Evolutionary conservation across 30 jellyfish, hydroid and myxozoan species (phyloP), one percentile per base, ranked within the genome.

Genomic region (Aurelia aurita): DNA sequence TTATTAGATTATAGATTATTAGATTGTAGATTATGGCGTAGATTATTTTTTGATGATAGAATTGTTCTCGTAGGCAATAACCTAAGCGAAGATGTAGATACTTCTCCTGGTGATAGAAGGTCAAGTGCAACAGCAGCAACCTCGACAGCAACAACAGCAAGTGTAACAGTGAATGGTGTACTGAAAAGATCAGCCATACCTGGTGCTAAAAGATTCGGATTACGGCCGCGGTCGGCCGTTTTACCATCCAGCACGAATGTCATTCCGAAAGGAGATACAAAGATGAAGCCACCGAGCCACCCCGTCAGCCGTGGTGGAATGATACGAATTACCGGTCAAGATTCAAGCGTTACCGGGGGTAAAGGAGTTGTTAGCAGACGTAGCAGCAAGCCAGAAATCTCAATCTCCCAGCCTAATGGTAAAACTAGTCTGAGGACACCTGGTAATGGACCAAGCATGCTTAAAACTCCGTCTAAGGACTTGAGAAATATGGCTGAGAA

Each of bases 401-500:
- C 87, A 7, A 29, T 49, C 21, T 61, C 70, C n/a, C 58, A 57
- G 49, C 61, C 44, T 22, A 68, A 34, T 51, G 68, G 82, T 67
- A 63, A 67, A 18, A 76, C 67, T 15, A 62, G 49, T 32, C 22
- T 80, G 44, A 60, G 44, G 44, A 65, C 59, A 5, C 53, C 63
- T 32, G 35, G 45, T 10, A 45, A 16, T 80, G 74, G 23, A 19
- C 28, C 51, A 39, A 57, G 62, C 18, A 27, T 72, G 45, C 82
- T 47, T 22, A 67, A 68, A 69, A 44, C 85, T 20, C 91, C 91
- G 39, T 82, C 85, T 13, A 68, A 49, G 31, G 91, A 82, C 69
- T 77, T 69, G 18, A 70, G 57, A 34, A 69, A 51, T n/a, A 69
- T 82, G 91, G 85, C 91, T 35, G 91, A 65, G 3, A 82, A 82